Percentiles rank a stretch among this genome's conserved stretches.
phyloP scores from a whole-genome alignment of 53 echinoderm and acorn worm species.

The Paelopatides confundens region DNA sequence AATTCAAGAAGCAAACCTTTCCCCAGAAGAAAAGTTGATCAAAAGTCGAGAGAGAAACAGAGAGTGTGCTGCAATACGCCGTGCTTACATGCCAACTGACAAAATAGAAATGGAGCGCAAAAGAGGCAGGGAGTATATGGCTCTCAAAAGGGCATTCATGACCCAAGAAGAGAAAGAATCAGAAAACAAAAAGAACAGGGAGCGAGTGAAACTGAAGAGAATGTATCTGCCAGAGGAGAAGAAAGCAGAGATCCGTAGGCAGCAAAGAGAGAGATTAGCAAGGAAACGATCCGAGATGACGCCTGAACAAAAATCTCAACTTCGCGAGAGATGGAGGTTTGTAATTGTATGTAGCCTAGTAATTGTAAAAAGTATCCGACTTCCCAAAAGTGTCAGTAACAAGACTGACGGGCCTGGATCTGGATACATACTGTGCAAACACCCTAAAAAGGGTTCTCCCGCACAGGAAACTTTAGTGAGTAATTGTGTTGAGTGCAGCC shows the following conservation, averaged over 20 bases:
- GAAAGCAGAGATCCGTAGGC: conserved; percentile 19
- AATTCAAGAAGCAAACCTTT: conserved; percentile 25
- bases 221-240: conserved; percentile 38
- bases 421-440: no score
- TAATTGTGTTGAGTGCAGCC: no score
- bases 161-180: conserved; percentile 19
- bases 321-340: conserved; percentile 34
- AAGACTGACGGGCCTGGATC: no score
- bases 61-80: conserved; percentile 34
- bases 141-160: conserved; percentile 45
- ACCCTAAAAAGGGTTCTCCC: no score
- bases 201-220: background rate
- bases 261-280: conserved; percentile 30
- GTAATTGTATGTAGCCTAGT: no score
- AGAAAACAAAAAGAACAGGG: conserved; percentile 32
- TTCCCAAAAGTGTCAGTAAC: no score
- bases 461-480: no score
- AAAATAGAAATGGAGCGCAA: conserved; percentile 34
- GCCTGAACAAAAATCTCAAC: background rate
- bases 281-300: conserved; percentile 21
- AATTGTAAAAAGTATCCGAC: no score
- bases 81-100: conserved; percentile 33
- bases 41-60: background rate
- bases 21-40: conserved; percentile 32
- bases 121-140: conserved; percentile 47